A percentile compares a stretch with the other conserved stretches of the same genome.
Evolutionary conservation across 2,888 invertebrate species (phyloP).

Genomic region (Calameuta pallipes): DNA sequence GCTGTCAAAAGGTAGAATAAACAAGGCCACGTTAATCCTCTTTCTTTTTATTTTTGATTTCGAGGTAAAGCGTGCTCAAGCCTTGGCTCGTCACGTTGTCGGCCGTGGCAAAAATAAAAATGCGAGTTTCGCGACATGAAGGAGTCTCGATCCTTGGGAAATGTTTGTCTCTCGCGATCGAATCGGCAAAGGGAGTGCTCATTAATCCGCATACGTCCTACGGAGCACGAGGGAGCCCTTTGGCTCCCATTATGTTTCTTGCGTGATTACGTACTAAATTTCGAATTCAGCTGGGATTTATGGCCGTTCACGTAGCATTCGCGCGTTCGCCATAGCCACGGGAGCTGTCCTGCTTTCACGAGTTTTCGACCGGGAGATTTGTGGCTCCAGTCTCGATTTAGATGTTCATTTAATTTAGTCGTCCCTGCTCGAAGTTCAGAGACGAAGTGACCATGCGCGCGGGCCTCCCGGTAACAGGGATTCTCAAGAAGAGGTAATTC

Average conservation of each 20-base stretch:
- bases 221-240: background rate
- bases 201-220: slow-evolving; percentile 11
- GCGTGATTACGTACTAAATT: slow-evolving; percentile 46
- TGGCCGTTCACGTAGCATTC: slow-evolving; percentile 21
- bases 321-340: slow-evolving; percentile 22
- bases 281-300: slow-evolving; percentile 46
- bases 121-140: background rate
- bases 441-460: background rate
- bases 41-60: background rate
- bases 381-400: slow-evolving; percentile 45
- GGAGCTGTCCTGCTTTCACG: slow-evolving; percentile 28
- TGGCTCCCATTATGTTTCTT: slow-evolving; percentile 39
- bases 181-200: background rate
- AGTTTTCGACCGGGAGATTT: slow-evolving; percentile 31
- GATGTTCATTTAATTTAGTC: slow-evolving; percentile 59
- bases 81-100: background rate
- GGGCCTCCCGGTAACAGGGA: slow-evolving; percentile 8
- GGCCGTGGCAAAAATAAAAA: background rate
- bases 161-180: background rate
- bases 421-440: slow-evolving; percentile 24
- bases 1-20: background rate
- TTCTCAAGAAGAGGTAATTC: slow-evolving; percentile 9
- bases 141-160: background rate
- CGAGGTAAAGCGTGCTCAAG: background rate
- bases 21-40: background rate